Percentiles rank a stretch among this genome's conserved stretches.
These are phyloP conservation scores for Drosophila dunni DNA, from an alignment of 1,140 invertebrate species.

Conservation along the genomic window DNA sequence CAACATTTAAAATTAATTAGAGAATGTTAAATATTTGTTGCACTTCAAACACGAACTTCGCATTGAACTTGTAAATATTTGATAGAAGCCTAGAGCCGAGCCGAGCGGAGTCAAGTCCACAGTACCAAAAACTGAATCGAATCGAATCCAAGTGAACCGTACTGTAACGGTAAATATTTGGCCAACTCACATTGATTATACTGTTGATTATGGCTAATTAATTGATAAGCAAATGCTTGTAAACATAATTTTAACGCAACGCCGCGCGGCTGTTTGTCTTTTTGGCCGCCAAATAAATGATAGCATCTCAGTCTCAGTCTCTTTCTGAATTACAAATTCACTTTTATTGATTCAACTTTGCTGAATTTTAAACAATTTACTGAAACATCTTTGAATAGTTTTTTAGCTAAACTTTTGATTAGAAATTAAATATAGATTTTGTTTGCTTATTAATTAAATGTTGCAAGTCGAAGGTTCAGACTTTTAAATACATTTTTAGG, in stretches of 20 bases:
- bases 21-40: slow-evolving; percentile 76
- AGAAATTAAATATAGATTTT: no score
- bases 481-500: no score
- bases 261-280: slow-evolving; percentile 19
- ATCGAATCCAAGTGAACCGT: slow-evolving; percentile 36
- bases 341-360: no score
- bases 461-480: no score
- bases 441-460: no score
- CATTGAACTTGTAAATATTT: slow-evolving; percentile 77
- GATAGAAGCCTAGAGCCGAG: slow-evolving; percentile 36
- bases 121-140: slow-evolving; percentile 10
- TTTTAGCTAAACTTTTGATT: no score
- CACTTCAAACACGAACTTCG: slow-evolving; percentile 74
- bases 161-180: slow-evolving; percentile 67
- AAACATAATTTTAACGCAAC: slow-evolving; percentile 46
- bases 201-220: slow-evolving; percentile 78
- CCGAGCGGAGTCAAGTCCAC: slow-evolving; percentile 8
- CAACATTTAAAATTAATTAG: slow-evolving; percentile 77
- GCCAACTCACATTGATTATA: slow-evolving; percentile 59
- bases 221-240: slow-evolving; percentile 77
- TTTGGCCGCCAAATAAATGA: slow-evolving; percentile 14
- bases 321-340: no score
- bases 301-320: slow-evolving; percentile 3
- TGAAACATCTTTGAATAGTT: no score
- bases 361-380: no score